phyloP scores from a whole-genome alignment of 2,113 vertebrate genomes.

The Carassius auratus region DNA sequence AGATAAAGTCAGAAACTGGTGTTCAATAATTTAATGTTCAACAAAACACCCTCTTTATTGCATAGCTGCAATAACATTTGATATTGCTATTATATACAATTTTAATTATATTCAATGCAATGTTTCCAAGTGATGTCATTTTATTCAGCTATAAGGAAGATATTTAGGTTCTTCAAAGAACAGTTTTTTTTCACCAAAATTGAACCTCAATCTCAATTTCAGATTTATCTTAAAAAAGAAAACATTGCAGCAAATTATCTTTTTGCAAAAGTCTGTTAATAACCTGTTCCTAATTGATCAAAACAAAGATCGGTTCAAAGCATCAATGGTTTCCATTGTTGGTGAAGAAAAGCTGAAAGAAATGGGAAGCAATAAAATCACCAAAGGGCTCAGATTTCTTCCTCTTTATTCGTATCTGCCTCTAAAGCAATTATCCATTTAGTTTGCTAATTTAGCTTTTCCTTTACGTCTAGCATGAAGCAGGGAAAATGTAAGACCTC shows the following conservation, averaged over 20 bases:
- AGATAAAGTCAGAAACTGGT: neutral
- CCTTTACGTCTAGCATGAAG: slow-evolving; percentile 38
- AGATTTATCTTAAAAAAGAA: neutral
- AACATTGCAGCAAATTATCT: neutral
- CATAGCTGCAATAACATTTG: neutral
- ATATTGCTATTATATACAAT: no score
- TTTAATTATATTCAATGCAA: no score
- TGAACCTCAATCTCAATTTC: neutral
- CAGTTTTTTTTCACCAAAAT: neutral
- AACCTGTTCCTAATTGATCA: slow-evolving; percentile 3
- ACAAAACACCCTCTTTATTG: neutral
- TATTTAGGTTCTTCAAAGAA: neutral
- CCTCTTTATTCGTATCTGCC: slow-evolving; percentile 41
- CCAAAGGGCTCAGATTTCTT: slow-evolving; percentile 53
- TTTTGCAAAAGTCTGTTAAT: neutral
- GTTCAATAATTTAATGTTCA: neutral
- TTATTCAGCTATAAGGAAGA: neutral
- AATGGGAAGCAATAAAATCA: slow-evolving; percentile 49
- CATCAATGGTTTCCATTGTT: slow-evolving; percentile 54
- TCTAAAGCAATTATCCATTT: slow-evolving; percentile 49
- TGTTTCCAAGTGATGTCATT: neutral
- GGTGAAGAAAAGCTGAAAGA: slow-evolving; percentile 42
- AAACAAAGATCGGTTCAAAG: slow-evolving; percentile 59
- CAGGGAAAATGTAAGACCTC: slow-evolving; percentile 15
- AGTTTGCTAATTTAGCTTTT: slow-evolving; percentile 53